Evolutionary conservation across 2,113 vertebrate genomes (phyloP).

Genomic region (Noturus placidus): DNA sequence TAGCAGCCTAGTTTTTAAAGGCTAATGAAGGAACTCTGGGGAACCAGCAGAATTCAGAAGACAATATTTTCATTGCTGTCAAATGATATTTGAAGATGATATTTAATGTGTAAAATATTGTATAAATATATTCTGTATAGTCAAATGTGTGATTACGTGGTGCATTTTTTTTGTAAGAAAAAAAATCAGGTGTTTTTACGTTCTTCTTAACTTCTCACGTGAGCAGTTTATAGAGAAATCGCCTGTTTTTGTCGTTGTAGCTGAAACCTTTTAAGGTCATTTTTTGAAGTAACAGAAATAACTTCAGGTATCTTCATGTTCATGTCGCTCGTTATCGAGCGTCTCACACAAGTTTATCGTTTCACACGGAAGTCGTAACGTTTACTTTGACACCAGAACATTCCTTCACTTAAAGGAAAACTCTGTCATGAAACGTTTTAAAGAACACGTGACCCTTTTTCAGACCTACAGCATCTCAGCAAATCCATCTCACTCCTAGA

Average conservation of each 20-base stretch:
- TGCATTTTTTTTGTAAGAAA: neutral
- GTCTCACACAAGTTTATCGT: neutral
- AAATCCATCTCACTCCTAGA: neutral
- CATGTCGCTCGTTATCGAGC: neutral
- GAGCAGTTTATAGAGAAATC: neutral
- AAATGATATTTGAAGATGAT: neutral
- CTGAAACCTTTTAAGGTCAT: neutral
- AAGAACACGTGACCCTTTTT: neutral
- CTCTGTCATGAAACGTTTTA: neutral
- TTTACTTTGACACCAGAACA: neutral
- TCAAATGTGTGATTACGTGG: neutral
- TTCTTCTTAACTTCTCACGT: neutral
- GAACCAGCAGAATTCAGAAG: too few relatives aligned
- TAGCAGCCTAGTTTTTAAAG: neutral
- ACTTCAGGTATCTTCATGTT: neutral
- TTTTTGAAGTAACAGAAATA: neutral
- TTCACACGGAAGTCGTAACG: neutral
- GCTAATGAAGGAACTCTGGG: conserved; percentile 3
- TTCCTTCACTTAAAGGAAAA: neutral
- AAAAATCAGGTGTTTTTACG: neutral
- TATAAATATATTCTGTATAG: conserved; percentile 11
- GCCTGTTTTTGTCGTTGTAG: neutral
- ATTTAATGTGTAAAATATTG: neutral
- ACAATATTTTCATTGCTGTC: neutral
- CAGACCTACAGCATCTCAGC: neutral